Conservation (phyloP, 2,113 vertebrate species). For the Prinia subflava region DNA sequence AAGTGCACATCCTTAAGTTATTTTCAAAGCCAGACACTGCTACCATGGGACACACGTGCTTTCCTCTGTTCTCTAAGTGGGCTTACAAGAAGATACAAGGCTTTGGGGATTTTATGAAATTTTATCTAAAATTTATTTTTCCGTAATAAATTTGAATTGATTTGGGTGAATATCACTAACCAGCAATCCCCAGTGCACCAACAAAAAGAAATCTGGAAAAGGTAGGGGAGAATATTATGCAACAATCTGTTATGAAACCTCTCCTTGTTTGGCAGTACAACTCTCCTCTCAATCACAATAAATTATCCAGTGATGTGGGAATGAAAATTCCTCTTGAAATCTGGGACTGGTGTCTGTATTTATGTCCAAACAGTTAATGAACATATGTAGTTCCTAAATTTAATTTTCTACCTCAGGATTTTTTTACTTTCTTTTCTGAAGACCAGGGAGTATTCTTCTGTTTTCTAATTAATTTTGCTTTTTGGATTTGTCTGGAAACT, state of each 20-base stretch:
- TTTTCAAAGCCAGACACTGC: neutral
- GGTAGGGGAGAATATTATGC: neutral
- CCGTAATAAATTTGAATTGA: neutral
- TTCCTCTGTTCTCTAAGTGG: neutral
- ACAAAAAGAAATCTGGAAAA: neutral
- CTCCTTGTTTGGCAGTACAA: neutral
- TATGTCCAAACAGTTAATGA: neutral
- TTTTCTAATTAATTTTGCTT: neutral
- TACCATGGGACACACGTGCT: fast-evolving
- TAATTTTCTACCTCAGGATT: neutral
- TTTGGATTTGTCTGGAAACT: neutral
- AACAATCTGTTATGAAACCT: neutral
- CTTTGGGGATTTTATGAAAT: neutral
- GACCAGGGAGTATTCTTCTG: neutral
- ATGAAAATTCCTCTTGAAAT: neutral
- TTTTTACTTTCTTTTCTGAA: neutral
- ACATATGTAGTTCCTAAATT: neutral
- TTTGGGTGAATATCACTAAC: neutral
- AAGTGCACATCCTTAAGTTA: neutral
- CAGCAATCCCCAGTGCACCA: neutral
- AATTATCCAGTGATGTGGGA: neutral
- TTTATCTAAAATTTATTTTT: neutral
- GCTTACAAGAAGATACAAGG: neutral
- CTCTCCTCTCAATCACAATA: neutral
- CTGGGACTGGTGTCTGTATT: neutral